A percentile compares a stretch with the other conserved stretches of the same genome.
Conservation (phyloP, 2,113 vertebrate species). For the Ceyx melanurus region DNA sequence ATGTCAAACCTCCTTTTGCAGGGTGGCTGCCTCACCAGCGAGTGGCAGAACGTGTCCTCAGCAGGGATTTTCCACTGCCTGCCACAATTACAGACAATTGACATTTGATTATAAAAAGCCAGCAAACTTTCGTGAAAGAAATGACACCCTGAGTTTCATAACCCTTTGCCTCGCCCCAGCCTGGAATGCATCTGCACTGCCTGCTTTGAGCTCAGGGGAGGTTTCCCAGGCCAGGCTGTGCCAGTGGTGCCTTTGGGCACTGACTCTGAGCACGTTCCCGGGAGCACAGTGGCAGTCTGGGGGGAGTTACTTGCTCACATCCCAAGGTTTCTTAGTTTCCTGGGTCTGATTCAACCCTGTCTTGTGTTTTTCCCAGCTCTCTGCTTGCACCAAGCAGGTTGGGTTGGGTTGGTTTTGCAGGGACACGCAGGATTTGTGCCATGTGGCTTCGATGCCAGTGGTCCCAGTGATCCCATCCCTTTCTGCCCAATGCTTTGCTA, state of each 20-base stretch:
- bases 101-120: constrained; percentile 52
- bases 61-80: constrained; percentile 49
- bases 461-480: neutral
- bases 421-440: neutral
- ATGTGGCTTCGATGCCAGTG: neutral
- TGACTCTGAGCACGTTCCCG: neutral
- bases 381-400: rapidly evolving
- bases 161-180: constrained; percentile 28
- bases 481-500: neutral
- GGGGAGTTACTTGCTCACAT: rapidly evolving
- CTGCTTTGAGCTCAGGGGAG: neutral
- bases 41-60: constrained; percentile 15
- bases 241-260: neutral
- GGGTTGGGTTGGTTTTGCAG: rapidly evolving
- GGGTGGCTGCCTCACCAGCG: neutral
- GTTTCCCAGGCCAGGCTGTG: neutral
- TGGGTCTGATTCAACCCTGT: neutral
- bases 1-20: constrained; percentile 24
- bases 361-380: neutral
- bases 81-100: constrained; percentile 20
- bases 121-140: constrained; percentile 29
- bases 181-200: neutral
- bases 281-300: neutral
- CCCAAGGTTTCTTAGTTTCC: neutral
- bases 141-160: constrained; percentile 46